Base-by-base conservation (phyloP, 2,113 vertebrate genomes). In the Ahaetulla prasina region DNA sequence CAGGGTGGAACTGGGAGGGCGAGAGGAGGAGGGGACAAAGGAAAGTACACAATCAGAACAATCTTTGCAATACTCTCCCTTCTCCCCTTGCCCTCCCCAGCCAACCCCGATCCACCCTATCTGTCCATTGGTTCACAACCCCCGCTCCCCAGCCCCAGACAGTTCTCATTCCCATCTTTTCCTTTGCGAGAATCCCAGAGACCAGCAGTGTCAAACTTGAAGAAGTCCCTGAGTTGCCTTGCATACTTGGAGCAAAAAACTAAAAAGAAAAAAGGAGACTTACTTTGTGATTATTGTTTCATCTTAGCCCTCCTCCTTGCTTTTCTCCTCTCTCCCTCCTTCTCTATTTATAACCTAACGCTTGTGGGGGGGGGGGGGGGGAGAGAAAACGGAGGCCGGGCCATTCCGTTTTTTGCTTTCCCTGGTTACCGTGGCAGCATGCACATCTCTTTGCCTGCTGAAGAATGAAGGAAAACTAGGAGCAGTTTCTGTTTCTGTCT, bases 401-500 rank as follows among this genome's bases (percentile, higher is more conserved):
- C 93, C 96, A 95, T 95, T 97, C 97, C 90, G 22, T 93, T 95
- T 90, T 90, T 30, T 23, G 90, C 94, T 85, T 96, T 95, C 96
- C 92, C 27, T 87, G 55, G 96, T 98, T 98, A 97, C 97, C 96
- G 92, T 97, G 98, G 98, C 94, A 98, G 97, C 97, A 18, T 95
- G 96, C 94, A 93, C 96, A 97, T 96, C 50, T 54, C 94, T 93
- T 93, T 95, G 95, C 97, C 3, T 94, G 94, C 97, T 92, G 96
- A 96, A 97, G 96, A 96, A 97, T 97, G 94, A 97, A 96, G 94
- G 92, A 94, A 95, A 95, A 95, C 95, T 95, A 96, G 92, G 96
- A 96, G 94, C 95, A 95, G 94, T 95, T 57, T 57, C 55, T 96
- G 96, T 94, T 96, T 96, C 89, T 94, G 94, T 93, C 94, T 92